phyloP scores from a whole-genome alignment of 1,140 invertebrate species.

The Drosophila nigromelanica region DNA sequence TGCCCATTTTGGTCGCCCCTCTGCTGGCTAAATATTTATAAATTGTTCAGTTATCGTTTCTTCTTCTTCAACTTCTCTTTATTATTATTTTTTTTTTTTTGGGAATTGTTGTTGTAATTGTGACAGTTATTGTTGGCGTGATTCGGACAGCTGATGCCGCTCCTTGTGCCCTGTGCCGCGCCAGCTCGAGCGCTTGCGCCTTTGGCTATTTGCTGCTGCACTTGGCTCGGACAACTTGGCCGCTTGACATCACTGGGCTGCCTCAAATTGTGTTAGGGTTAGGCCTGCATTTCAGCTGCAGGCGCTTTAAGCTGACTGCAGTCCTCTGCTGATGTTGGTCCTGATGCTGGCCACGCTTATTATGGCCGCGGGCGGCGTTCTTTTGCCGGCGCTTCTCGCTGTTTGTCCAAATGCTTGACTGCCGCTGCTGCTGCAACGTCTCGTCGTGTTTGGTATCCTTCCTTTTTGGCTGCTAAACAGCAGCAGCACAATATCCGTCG shows the following conservation, averaged over 20 bases:
- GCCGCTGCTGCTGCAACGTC: conserved; percentile 35
- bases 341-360: conserved; percentile 71
- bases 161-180: background rate
- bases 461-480: conserved; percentile 72
- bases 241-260: conserved; percentile 67
- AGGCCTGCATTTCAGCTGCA: conserved; percentile 60
- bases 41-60: conserved; percentile 65
- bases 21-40: conserved; percentile 75
- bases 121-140: conserved; percentile 58
- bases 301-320: conserved; percentile 29
- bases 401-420: conserved; percentile 79
- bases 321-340: background rate
- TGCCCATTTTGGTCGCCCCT: conserved; percentile 15
- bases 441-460: conserved; percentile 34
- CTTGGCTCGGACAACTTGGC: conserved; percentile 59
- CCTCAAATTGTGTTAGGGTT: conserved; percentile 81
- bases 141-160: conserved; percentile 48
- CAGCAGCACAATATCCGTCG: conserved; percentile 78
- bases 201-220: conserved; percentile 73
- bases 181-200: background rate
- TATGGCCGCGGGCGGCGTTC: conserved; percentile 66
- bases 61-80: conserved; percentile 2
- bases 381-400: conserved; percentile 65
- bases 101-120: conserved; percentile 32
- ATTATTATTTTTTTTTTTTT: background rate